Percentiles rank a stretch among this genome's conserved stretches.
These are phyloP conservation scores for Spilosoma lubricipeda DNA, from an alignment of 2,888 invertebrate genomes.

Conservation along the genomic window DNA sequence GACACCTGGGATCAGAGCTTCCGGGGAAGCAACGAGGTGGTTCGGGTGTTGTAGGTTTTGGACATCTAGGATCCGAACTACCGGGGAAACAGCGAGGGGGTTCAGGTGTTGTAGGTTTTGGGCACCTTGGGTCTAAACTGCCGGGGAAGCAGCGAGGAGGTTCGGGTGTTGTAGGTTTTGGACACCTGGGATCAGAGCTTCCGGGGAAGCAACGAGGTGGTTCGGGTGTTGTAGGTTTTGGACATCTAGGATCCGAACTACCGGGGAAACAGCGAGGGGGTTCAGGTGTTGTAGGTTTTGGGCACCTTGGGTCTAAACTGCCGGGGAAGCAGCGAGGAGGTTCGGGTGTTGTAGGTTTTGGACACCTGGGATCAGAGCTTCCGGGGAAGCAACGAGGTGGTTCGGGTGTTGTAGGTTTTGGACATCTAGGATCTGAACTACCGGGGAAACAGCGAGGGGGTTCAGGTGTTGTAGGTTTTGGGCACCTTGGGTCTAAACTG, in stretches of 20 bases:
- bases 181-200: slow-evolving; percentile 33
- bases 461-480: slow-evolving; percentile 49
- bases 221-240: slow-evolving; percentile 24
- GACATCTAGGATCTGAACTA: slow-evolving; percentile 53
- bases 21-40: slow-evolving; percentile 55
- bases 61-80: slow-evolving; percentile 51
- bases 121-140: slow-evolving; percentile 58
- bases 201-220: slow-evolving; percentile 23
- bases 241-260: slow-evolving; percentile 13
- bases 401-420: slow-evolving; percentile 51
- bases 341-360: neutral
- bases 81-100: slow-evolving; percentile 54
- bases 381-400: slow-evolving; percentile 62
- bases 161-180: slow-evolving; percentile 56
- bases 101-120: slow-evolving; percentile 44
- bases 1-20: slow-evolving; percentile 63
- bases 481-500: slow-evolving; percentile 59
- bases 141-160: slow-evolving; percentile 55
- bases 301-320: slow-evolving; percentile 58
- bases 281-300: slow-evolving; percentile 31
- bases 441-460: slow-evolving; percentile 50
- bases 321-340: slow-evolving; percentile 42
- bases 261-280: slow-evolving; percentile 16
- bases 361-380: slow-evolving; percentile 54
- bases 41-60: slow-evolving; percentile 58